Conservation (phyloP, 2,797 vertebrate genomes). For the Phataginus tricuspis region DNA sequence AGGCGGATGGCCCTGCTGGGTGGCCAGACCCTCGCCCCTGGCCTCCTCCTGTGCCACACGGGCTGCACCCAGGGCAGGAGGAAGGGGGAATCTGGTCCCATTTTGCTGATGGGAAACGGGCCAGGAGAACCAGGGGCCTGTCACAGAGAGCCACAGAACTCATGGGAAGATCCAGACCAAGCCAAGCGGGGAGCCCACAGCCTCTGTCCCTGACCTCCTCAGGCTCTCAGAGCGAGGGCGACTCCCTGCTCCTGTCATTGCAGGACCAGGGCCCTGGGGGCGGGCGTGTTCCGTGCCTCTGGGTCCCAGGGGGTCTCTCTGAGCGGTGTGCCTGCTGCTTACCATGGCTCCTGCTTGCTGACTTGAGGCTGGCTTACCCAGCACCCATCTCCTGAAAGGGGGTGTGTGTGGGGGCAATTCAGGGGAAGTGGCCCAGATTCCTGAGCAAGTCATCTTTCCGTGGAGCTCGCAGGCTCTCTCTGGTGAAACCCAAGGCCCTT, state of each 20-base stretch:
- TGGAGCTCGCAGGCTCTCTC: neutral
- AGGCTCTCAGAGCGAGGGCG: neutral
- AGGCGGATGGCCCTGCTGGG: neutral
- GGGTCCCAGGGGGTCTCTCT: accelerated
- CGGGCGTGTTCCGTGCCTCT: accelerated
- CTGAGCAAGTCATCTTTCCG: accelerated
- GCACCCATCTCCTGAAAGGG: neutral
- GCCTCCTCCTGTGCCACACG: neutral
- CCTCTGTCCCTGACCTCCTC: neutral
- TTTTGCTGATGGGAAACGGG: neutral
- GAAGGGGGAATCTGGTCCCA: no score
- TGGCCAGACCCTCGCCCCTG: neutral
- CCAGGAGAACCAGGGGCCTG: neutral
- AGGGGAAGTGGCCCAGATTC: neutral
- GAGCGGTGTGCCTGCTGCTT: accelerated
- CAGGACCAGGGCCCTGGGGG: neutral
- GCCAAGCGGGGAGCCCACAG: accelerated
- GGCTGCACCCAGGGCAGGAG: neutral
- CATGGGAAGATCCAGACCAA: accelerated
- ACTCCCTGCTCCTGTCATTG: neutral
- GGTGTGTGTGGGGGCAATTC: accelerated
- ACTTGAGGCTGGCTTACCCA: accelerated
- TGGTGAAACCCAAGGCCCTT: neutral
- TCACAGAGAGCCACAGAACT: accelerated
- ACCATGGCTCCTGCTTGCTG: accelerated